Conservation (phyloP, 2,888 invertebrate genomes). For the Caenorhabditis becei region DNA sequence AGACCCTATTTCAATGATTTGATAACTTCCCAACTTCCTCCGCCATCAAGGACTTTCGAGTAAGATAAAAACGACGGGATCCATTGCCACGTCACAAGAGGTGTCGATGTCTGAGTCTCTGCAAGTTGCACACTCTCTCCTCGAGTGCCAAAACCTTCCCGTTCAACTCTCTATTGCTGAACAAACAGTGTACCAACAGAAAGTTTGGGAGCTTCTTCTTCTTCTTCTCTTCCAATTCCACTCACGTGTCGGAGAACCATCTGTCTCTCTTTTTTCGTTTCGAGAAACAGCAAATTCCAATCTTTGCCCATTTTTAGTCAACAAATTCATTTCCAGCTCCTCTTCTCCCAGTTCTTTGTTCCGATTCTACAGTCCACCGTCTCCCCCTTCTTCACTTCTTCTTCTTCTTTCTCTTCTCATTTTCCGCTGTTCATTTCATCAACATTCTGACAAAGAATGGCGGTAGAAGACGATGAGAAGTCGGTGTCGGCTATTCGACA, state of each 20-base stretch:
- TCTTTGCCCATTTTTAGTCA: slow-evolving; percentile 1
- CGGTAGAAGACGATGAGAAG: slow-evolving; percentile 22
- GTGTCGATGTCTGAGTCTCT: slow-evolving; percentile 31
- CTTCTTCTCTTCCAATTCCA: not conserved
- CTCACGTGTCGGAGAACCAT: not conserved
- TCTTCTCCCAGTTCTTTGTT: slow-evolving; percentile 20
- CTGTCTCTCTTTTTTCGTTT: slow-evolving; percentile 4
- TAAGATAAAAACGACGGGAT: slow-evolving; percentile 12
- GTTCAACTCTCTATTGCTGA: slow-evolving; percentile 61
- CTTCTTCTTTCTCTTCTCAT: slow-evolving; percentile 9
- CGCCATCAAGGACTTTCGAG: slow-evolving; percentile 2
- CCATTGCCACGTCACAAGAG: slow-evolving; percentile 50
- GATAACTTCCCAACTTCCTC: slow-evolving; percentile 10
- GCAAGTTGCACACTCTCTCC: not conserved
- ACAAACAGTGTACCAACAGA: slow-evolving; percentile 51
- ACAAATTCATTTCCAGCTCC: slow-evolving; percentile 1
- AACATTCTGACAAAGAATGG: slow-evolving; percentile 5
- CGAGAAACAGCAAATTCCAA: slow-evolving; percentile 27
- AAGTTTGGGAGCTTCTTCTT: slow-evolving; percentile 18
- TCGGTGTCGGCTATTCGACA: slow-evolving; percentile 40
- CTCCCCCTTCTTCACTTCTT: not conserved
- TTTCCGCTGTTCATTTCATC: slow-evolving; percentile 1
- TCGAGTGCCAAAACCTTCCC: slow-evolving; percentile 44
- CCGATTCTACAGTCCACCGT: not conserved
- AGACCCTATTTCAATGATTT: slow-evolving; percentile 31